Evolutionary conservation across 2,888 invertebrate species (phyloP).

Genomic region (Liodrosophila aerea): DNA sequence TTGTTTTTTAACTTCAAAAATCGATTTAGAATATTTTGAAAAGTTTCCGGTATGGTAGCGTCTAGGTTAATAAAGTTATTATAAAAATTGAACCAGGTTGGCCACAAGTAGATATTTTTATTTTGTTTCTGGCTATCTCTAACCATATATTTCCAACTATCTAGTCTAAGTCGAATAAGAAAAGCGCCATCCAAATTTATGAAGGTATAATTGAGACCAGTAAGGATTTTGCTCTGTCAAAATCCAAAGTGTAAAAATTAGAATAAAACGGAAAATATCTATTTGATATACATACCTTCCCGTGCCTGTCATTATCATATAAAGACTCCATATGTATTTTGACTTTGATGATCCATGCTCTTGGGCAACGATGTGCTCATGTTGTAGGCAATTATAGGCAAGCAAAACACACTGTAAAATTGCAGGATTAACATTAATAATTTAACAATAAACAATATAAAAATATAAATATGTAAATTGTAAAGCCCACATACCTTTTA

Average conservation of each 20-base stretch:
- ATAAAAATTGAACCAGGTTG: too few species aligned
- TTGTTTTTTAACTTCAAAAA: too few species aligned
- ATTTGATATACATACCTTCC: slow-evolving; percentile 26
- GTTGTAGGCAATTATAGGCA: slow-evolving; percentile 29
- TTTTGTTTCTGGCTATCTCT: neutral
- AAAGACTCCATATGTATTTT: slow-evolving; percentile 91
- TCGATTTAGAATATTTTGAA: too few species aligned
- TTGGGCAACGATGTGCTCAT: neutral
- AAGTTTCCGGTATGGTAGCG: too few species aligned
- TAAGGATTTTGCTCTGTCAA: slow-evolving; percentile 20
- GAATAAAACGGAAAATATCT: too few species aligned
- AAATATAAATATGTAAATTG: neutral
- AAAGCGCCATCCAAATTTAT: slow-evolving; percentile 37
- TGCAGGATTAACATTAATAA: neutral
- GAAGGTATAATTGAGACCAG: slow-evolving; percentile 30
- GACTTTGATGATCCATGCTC: slow-evolving; percentile 7
- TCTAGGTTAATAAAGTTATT: too few species aligned
- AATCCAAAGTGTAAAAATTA: neutral
- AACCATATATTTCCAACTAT: slow-evolving; percentile 28
- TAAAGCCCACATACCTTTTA: slow-evolving; percentile 5
- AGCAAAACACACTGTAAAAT: slow-evolving; percentile 30
- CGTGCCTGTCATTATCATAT: slow-evolving; percentile 38
- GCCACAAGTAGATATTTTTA: too few species aligned
- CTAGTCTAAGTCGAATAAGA: slow-evolving; percentile 23
- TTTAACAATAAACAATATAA: neutral